Evolutionary conservation across 2,113 vertebrate species (phyloP).

Genomic region (Thamnaconus septentrionalis): DNA sequence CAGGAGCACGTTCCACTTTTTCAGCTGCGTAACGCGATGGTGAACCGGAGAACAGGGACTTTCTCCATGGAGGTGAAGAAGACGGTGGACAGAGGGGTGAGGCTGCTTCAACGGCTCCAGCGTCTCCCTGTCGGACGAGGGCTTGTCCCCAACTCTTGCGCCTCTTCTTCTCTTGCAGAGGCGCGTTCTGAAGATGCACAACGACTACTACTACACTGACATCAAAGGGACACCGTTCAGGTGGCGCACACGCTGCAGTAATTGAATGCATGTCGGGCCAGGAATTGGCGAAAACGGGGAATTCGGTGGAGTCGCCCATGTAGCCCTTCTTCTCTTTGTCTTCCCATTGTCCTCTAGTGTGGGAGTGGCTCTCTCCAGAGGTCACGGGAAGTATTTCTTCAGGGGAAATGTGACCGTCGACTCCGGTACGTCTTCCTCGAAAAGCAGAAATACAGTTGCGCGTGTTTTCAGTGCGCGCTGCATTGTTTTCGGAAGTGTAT

Average conservation of each 20-base stretch:
- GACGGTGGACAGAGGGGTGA: constrained; percentile 97
- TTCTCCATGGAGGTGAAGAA: constrained; percentile 99
- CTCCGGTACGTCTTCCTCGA: constrained; percentile 79
- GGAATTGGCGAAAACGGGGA: neutral
- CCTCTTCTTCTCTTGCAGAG: constrained; percentile 76
- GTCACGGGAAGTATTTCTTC: constrained; percentile 97
- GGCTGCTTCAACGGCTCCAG: constrained; percentile 15
- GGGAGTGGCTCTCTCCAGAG: constrained; percentile 93
- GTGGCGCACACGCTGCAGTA: constrained; percentile 63
- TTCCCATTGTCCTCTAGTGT: constrained; percentile 78
- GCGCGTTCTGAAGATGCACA: constrained; percentile 96
- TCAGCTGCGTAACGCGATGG: constrained; percentile 96
- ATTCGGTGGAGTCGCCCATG: neutral
- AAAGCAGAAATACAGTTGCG: constrained; percentile 2
- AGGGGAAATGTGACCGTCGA: constrained; percentile 94
- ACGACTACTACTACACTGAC: constrained; percentile 99
- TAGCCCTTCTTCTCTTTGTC: constrained; percentile 8
- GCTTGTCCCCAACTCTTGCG: constrained; percentile 7
- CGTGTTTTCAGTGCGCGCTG: constrained; percentile 13
- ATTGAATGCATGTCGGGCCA: no score
- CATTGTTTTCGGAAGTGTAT: constrained; percentile 22
- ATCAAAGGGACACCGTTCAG: constrained; percentile 99
- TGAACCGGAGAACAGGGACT: constrained; percentile 93
- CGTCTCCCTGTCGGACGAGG: constrained; percentile 6
- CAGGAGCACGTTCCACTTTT: constrained; percentile 21